Base-by-base conservation (phyloP, 2,888 invertebrate genomes). In the Crematogaster levior region DNA sequence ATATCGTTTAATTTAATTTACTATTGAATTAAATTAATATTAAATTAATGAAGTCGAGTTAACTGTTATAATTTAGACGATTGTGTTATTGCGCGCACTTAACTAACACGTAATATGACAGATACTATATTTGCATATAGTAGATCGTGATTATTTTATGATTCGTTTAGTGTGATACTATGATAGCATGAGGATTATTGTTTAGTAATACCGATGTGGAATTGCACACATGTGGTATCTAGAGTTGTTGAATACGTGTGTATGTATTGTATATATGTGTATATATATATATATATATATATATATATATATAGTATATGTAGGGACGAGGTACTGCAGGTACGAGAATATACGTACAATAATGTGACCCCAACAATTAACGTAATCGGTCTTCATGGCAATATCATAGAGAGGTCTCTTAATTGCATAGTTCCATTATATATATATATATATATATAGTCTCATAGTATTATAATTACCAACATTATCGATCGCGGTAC, bases 371-470 rank as follows among this genome's bases (percentile, higher is more conserved):
- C 40, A 21, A 43, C 72, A 30, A 77, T 77, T 70, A 77, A 21
- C 24, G 21, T 70, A 75, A 66, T 75, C 75, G 51, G 61, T 60
- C 43, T 73, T 53, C 30, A 60, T 48, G 27, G 37, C n/a, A 18
- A n/a, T 7, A 21, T 37, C 24, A 12, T n/a, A 40, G 24, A n/a
- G 15, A 27, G 75, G 37, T 43, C 40, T 30, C 75, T 75, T 37
- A 40, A 53, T 75, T 66, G 18, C 37, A n/a, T 51, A 27, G n/a
- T 63, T 34, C 15, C 24, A 21, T 27, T 10, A 24, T 51, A n/a
- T 51, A 65, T n/a, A n/a, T n/a, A n/a, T n/a, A n/a, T n/a, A n/a
- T n/a, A 18, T 43, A 12, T 18, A n/a, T 30, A 0, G 7, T 58
- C 34, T 12, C n/a, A 3, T 27, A 15, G 48, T n/a, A 48, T 34